Conservation (phyloP, 64 coral and sea anemone species). For the Catalaphyllia jardinei region DNA sequence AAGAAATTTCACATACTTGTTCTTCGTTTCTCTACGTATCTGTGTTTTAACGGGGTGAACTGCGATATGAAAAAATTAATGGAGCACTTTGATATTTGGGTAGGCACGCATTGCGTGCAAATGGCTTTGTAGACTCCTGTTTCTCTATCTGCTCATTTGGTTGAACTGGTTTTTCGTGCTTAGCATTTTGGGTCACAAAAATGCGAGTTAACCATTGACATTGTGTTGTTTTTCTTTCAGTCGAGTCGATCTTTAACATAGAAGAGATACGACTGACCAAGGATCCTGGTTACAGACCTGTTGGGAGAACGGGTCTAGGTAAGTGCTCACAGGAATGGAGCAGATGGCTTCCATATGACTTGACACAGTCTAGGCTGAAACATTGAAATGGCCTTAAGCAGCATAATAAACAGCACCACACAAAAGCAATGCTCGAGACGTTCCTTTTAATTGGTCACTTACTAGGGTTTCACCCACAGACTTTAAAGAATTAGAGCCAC, state of each 20-base stretch:
- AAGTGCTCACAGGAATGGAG: not conserved
- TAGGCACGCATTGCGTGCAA: too few species aligned
- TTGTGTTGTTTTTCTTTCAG: constrained; percentile 31
- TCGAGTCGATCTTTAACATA: constrained; percentile 77
- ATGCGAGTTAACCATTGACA: not conserved
- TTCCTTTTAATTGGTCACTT: not conserved
- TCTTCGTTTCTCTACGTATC: too few species aligned
- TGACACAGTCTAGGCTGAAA: not conserved
- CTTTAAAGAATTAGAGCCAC: not conserved
- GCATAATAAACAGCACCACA: not conserved
- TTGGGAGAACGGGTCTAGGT: constrained; percentile 59
- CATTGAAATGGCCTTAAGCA: not conserved
- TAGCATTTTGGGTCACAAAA: not conserved
- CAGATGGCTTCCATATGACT: not conserved
- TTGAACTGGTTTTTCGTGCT: too few species aligned
- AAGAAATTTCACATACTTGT: too few species aligned
- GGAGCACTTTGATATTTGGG: too few species aligned
- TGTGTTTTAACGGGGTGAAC: too few species aligned
- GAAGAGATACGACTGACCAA: constrained; percentile 83
- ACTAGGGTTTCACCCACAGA: not conserved
- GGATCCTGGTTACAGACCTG: constrained; percentile 82
- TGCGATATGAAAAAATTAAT: too few species aligned
- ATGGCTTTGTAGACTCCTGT: too few species aligned
- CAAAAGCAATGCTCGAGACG: not conserved
- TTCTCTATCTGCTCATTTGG: too few species aligned